Conservation (phyloP, 2,113 vertebrate genomes). For the Platycercus adscitus region DNA sequence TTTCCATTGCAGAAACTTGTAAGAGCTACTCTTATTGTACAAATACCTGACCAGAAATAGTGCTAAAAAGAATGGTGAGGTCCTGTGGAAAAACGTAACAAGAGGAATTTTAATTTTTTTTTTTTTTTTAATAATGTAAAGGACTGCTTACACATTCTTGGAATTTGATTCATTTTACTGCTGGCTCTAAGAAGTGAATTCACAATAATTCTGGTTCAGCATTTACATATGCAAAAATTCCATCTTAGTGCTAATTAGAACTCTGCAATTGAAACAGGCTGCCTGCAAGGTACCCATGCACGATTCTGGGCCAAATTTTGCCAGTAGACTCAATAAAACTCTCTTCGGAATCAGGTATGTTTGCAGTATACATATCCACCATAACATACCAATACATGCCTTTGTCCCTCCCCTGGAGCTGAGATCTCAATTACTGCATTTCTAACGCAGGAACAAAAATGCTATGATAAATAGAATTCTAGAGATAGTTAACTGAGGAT, state of each 20-base stretch:
- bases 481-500: not conserved
- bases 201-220: not conserved
- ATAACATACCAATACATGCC: not conserved
- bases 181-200: not conserved
- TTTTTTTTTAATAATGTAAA: not conserved
- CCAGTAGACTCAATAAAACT: not conserved
- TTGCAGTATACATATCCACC: not conserved
- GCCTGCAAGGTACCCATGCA: not conserved
- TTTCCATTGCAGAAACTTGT: not conserved
- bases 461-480: not conserved
- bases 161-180: not conserved
- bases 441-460: not conserved
- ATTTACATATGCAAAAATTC: not conserved
- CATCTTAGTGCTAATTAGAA: not conserved
- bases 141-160: not conserved
- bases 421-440: not conserved
- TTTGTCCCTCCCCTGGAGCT: not conserved
- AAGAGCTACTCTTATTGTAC: not conserved
- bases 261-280: not conserved
- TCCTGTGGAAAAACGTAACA: not conserved
- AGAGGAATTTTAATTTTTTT: not conserved
- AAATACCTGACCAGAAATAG: not conserved
- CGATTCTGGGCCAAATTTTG: not conserved
- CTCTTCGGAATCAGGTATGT: not conserved
- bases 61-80: not conserved